Percentiles rank a stretch among this genome's conserved stretches.
phyloP scores from a whole-genome alignment of 2,113 vertebrate genomes.

The Silurus asotus region DNA sequence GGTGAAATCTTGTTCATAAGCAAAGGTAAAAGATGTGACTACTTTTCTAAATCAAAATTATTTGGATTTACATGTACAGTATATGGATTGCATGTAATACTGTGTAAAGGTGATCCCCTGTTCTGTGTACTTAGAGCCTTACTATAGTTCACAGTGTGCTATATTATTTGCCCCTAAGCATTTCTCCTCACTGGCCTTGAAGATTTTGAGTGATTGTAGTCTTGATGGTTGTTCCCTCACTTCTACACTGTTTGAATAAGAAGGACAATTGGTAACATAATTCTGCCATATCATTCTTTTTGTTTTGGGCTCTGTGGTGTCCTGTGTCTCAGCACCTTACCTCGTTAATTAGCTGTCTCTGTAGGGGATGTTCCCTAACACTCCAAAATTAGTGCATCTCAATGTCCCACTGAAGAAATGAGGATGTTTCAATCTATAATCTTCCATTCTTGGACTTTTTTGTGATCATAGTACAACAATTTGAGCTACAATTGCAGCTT shows the following conservation, averaged over 20 bases:
- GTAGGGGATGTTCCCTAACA: slow-evolving; percentile 19
- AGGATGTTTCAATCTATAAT: not conserved
- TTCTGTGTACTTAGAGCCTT: not conserved
- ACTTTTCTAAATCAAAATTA: not conserved
- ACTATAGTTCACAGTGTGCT: not conserved
- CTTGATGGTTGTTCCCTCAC: not conserved
- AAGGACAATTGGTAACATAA: not conserved
- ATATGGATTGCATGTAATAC: not conserved
- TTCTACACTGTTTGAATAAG: not conserved
- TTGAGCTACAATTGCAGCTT: not conserved
- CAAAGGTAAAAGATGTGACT: not conserved
- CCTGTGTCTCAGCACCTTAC: slow-evolving; percentile 19
- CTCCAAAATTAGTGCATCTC: slow-evolving; percentile 26
- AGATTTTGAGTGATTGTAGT: not conserved
- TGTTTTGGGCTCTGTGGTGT: not conserved
- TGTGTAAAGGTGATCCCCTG: not conserved
- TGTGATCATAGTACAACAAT: not conserved
- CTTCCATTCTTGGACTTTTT: not conserved
- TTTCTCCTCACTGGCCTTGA: not conserved
- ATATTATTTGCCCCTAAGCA: too few species aligned
- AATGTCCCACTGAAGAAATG: not conserved
- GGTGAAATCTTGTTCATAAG: not conserved
- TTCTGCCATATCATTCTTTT: slow-evolving; percentile 5
- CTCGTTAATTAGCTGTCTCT: slow-evolving; percentile 23
- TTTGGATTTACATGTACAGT: not conserved